Evolutionary conservation across 2,113 vertebrate species (phyloP).

Genomic region (Strix aluco): DNA sequence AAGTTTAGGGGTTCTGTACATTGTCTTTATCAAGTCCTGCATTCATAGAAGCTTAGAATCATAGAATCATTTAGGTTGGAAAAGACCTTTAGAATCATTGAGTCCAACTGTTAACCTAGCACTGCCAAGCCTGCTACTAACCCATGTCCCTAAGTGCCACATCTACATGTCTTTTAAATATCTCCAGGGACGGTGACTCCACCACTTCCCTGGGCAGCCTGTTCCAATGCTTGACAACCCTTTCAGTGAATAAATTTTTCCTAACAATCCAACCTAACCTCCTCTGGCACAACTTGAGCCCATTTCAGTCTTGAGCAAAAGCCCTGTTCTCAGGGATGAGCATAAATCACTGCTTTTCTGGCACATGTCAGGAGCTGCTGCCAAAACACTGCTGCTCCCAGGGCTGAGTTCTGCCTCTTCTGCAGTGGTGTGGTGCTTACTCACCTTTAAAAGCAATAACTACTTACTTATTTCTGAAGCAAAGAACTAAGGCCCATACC

Average conservation of each 20-base stretch:
- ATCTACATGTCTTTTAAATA: neutral
- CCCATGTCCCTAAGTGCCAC: neutral
- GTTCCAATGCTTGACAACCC: neutral
- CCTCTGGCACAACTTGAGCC: neutral
- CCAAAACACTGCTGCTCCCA: neutral
- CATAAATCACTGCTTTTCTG: neutral
- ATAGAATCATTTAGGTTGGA: neutral
- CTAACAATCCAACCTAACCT: neutral
- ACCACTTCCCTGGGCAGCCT: neutral
- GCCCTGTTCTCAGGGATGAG: neutral
- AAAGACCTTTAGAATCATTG: neutral
- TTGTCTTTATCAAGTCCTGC: neutral
- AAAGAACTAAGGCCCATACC: neutral
- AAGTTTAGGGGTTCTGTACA: neutral
- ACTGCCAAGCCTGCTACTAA: neutral
- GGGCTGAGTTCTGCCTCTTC: accelerated
- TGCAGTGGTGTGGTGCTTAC: accelerated
- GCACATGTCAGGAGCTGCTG: accelerated
- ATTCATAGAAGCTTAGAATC: neutral
- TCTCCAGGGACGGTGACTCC: neutral
- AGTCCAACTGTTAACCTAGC: accelerated
- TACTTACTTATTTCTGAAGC: accelerated
- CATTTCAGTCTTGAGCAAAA: neutral
- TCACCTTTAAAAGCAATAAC: neutral
- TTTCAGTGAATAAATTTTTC: neutral